Evolutionary conservation across 2,113 vertebrate genomes (phyloP).

Genomic region (Pteruthius melanotis): DNA sequence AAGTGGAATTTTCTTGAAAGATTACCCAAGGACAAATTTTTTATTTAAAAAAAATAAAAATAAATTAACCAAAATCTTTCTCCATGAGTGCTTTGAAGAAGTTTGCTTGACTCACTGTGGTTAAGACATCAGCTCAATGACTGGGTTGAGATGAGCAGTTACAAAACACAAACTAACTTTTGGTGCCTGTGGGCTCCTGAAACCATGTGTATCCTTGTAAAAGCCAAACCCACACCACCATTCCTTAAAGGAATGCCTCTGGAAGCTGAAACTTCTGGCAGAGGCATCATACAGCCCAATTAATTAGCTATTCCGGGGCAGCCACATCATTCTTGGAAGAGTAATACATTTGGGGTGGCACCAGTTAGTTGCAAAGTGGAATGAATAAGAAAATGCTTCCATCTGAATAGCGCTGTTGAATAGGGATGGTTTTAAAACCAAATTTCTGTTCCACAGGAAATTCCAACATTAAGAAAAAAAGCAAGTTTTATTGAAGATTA

Average conservation of each 20-base stretch:
- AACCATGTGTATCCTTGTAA: slow-evolving; percentile 47
- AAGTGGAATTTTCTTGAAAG: not conserved
- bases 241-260: slow-evolving; percentile 61
- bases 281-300: slow-evolving; percentile 19
- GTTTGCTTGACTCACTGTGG: slow-evolving; percentile 42
- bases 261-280: slow-evolving; percentile 59
- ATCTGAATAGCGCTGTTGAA: slow-evolving; percentile 45
- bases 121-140: slow-evolving; percentile 27
- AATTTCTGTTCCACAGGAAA: slow-evolving; percentile 49
- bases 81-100: slow-evolving; percentile 35
- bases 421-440: slow-evolving; percentile 4
- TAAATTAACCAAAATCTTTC: slow-evolving; percentile 31
- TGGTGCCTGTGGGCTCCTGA: slow-evolving; percentile 61
- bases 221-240: slow-evolving; percentile 55
- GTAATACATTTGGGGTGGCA: slow-evolving; percentile 32
- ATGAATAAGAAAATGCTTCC: slow-evolving; percentile 54
- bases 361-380: slow-evolving; percentile 40
- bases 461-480: not conserved
- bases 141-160: slow-evolving; percentile 55
- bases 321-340: slow-evolving; percentile 64
- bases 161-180: slow-evolving; percentile 45
- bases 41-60: not conserved
- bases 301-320: slow-evolving; percentile 57
- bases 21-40: not conserved
- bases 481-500: not conserved